A percentile compares a stretch with the other conserved stretches of the same genome.
These are phyloP conservation scores for Onychorhynchus coronatus DNA, from an alignment of 2,113 vertebrate genomes.

Conservation along the genomic window DNA sequence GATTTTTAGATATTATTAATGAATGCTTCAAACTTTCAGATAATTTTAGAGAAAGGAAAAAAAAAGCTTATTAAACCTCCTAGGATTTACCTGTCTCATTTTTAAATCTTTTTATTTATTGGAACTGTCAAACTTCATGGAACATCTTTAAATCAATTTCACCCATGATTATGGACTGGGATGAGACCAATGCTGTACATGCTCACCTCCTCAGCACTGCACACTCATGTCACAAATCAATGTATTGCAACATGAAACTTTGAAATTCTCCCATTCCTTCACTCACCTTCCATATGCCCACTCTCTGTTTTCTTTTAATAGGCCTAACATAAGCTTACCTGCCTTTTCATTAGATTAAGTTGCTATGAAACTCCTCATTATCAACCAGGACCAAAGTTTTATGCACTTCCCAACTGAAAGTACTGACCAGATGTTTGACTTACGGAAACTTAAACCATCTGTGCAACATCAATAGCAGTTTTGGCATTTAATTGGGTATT, in stretches of 20 bases:
- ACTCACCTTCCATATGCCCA: background rate
- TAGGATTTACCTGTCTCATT: background rate
- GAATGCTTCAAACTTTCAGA: background rate
- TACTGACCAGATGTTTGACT: constrained; percentile 38
- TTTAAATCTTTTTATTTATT: constrained; percentile 43
- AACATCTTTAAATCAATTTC: constrained; percentile 48
- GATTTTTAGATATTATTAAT: background rate
- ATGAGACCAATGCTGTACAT: background rate
- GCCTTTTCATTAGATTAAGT: constrained; percentile 23
- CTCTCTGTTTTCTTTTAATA: constrained; percentile 17
- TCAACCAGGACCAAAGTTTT: constrained; percentile 13
- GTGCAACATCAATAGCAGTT: constrained; percentile 26
- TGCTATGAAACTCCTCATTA: constrained; percentile 21
- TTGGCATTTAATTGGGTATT: constrained; percentile 64
- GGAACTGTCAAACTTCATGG: background rate
- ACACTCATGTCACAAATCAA: background rate
- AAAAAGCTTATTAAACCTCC: background rate
- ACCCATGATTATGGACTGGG: background rate
- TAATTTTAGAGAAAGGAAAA: background rate
- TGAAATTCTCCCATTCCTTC: background rate
- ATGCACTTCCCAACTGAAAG: constrained; percentile 9
- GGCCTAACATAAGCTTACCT: constrained; percentile 7
- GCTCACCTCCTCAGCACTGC: background rate
- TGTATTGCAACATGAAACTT: background rate
- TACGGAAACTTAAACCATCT: constrained; percentile 54